Base-by-base conservation (phyloP, 1,140 invertebrate species). In the Liolophura sinensis region DNA sequence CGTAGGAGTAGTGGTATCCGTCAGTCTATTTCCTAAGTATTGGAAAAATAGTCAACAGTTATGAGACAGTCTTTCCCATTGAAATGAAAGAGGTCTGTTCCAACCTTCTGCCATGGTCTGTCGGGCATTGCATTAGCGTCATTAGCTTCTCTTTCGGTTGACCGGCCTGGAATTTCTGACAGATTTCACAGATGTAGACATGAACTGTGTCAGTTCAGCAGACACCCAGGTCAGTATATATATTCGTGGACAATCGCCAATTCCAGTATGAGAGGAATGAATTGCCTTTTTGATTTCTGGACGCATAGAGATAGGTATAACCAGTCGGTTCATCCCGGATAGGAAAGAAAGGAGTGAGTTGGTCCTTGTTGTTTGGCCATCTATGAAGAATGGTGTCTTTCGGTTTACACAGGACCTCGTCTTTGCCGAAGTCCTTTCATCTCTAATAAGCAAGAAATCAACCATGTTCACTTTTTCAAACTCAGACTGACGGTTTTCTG, bases 161-260 rank as follows among this genome's bases (percentile, higher is more conserved):
- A 46, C 27, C 12, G 18, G 22, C 59, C 15, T 18, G 16, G 31
- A 22, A 60, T 20, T 59, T 22, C 16, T 51, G 20, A 62, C 72
- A 76, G 1, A 58, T 62, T 18, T 67, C 64, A 63, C 72, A n/a
- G n/a, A 74, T 0, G 52, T 22, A 18, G 52, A 27, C 11, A 74
- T 64, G 49, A 64, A 67, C 14, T 71, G 24, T 22, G 61, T 47
- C 15, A 74, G 67, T 31, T 76, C 67, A 14, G 46, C 20, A 3
- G 67, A 65, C 74, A 76, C 73, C 16, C 64, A 0, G 72, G 74
- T 68, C 74, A 74, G 60, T 65, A 74, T 9, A 74, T 52, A 46
- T 48, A 46, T 25, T 74, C 63, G 64, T 16, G 72, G 52, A 50
- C 72, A 74, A 15, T 62, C 63, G 59, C 71, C 61, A n/a, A 68